Evolutionary conservation across 2,888 invertebrate genomes (phyloP).

Genomic region (Acrocera orbiculus): DNA sequence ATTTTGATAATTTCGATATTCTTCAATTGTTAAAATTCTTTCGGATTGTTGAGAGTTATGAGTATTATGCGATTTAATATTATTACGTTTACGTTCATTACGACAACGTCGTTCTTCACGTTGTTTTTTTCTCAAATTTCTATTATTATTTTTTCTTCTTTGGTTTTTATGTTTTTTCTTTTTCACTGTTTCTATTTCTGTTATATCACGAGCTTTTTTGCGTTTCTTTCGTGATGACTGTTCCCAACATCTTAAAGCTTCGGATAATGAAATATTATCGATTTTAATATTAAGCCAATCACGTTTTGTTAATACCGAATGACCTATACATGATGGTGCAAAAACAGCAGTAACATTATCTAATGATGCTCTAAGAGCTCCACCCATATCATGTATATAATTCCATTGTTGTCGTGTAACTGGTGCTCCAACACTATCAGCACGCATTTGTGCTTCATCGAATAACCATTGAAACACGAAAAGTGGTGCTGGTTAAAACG

Average conservation of each 20-base stretch:
- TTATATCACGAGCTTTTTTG: constrained; percentile 3
- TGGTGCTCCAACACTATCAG: constrained; percentile 79
- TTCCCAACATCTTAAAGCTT: constrained; percentile 83
- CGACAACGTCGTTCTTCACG: constrained; percentile 14
- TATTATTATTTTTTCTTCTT: constrained; percentile 16
- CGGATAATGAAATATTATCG: constrained; percentile 65
- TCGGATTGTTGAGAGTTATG: too few species aligned
- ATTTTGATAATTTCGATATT: too few species aligned
- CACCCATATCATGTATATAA: constrained; percentile 79
- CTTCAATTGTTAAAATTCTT: too few species aligned
- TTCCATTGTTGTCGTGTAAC: constrained; percentile 85
- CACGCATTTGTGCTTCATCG: constrained; percentile 87
- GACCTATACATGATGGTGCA: constrained; percentile 85
- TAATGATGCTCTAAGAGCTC: constrained; percentile 63
- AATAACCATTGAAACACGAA: constrained; percentile 92
- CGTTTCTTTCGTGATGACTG: constrained; percentile 31
- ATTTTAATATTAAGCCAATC: constrained; percentile 78
- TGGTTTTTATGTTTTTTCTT: constrained; percentile 11
- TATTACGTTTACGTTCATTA: constrained; percentile 18
- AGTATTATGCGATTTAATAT: too few species aligned
- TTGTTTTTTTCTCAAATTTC: constrained; percentile 8
- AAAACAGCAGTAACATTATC: constrained; percentile 76
- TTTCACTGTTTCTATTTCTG: constrained; percentile 6
- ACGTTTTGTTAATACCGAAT: constrained; percentile 69
- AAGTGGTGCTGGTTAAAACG: constrained; percentile 44